Percentiles rank a stretch among this genome's conserved stretches.
Evolutionary conservation across 1,140 invertebrate genomes (phyloP).

Genomic region (Gryllus bimaculatus): DNA sequence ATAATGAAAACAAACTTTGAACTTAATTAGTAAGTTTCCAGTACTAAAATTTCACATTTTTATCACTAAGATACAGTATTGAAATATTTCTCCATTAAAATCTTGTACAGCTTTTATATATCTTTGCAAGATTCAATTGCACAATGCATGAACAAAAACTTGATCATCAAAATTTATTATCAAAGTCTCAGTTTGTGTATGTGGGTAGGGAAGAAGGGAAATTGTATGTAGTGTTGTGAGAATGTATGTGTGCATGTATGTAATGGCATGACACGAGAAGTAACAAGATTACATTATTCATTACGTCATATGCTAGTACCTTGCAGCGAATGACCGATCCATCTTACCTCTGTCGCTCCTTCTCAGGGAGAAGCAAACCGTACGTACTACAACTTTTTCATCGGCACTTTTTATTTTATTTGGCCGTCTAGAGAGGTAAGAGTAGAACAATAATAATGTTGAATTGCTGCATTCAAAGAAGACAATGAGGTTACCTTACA

Average conservation of each 20-base stretch:
- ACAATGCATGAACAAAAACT: too few relatives aligned
- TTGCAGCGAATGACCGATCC: slow-evolving; percentile 21
- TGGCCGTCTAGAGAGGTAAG: slow-evolving; percentile 25
- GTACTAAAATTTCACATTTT: too few relatives aligned
- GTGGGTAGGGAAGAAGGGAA: background rate
- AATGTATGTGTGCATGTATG: background rate
- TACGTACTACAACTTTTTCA: slow-evolving; percentile 23
- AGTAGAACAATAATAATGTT: slow-evolving; percentile 23
- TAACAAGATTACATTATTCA: slow-evolving; percentile 21
- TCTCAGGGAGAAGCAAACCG: slow-evolving; percentile 17
- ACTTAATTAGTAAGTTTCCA: too few relatives aligned
- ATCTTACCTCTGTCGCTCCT: slow-evolving; percentile 21
- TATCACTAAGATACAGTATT: too few relatives aligned
- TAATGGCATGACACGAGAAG: slow-evolving; percentile 8
- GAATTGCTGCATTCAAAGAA: slow-evolving; percentile 24
- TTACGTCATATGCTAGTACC: slow-evolving; percentile 21
- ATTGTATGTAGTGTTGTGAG: background rate
- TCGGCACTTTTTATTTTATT: slow-evolving; percentile 22
- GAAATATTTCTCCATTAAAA: too few relatives aligned
- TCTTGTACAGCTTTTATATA: too few relatives aligned
- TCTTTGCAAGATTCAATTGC: too few relatives aligned
- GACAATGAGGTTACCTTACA: slow-evolving; percentile 11
- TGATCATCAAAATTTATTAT: too few relatives aligned
- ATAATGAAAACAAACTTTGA: too few relatives aligned
- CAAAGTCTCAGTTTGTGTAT: too few relatives aligned